phyloP scores from a whole-genome alignment of 2,797 vertebrate species.

The Melanotaenia boesemani region DNA sequence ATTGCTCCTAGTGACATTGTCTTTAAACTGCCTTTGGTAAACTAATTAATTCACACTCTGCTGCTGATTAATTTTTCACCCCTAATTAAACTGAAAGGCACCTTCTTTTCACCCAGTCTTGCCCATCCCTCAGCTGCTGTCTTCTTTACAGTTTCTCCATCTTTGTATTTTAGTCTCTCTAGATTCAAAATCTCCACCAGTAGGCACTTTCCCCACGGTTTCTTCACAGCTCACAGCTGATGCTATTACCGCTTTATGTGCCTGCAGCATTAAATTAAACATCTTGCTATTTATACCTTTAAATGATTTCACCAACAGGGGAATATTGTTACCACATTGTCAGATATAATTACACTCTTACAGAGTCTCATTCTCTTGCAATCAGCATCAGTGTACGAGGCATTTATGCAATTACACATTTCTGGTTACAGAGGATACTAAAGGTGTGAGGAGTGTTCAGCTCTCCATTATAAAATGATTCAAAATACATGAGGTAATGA shows the following conservation, averaged over 20 bases:
- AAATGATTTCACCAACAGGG: slow-evolving; percentile 68
- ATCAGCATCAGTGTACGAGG: not conserved
- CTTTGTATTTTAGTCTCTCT: slow-evolving; percentile 25
- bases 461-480: not conserved
- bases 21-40: slow-evolving; percentile 72
- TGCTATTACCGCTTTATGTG: slow-evolving; percentile 69
- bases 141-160: slow-evolving; percentile 34
- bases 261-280: slow-evolving; percentile 69
- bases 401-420: not conserved
- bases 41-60: slow-evolving; percentile 83
- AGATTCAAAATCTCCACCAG: slow-evolving; percentile 55
- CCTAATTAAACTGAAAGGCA: slow-evolving; percentile 84
- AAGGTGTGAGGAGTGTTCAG: not conserved
- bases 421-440: not conserved
- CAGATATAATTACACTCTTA: slow-evolving; percentile 71
- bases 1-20: slow-evolving; percentile 63
- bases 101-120: slow-evolving; percentile 65
- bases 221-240: slow-evolving; percentile 70
- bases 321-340: slow-evolving; percentile 73
- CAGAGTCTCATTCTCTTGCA: not conserved
- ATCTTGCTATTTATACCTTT: slow-evolving; percentile 77
- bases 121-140: slow-evolving; percentile 42
- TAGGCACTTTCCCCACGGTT: slow-evolving; percentile 45
- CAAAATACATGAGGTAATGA: not conserved
- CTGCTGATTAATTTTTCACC: slow-evolving; percentile 82